phyloP scores from a whole-genome alignment of 1,140 invertebrate species.

The Spodoptera frugiperda region DNA sequence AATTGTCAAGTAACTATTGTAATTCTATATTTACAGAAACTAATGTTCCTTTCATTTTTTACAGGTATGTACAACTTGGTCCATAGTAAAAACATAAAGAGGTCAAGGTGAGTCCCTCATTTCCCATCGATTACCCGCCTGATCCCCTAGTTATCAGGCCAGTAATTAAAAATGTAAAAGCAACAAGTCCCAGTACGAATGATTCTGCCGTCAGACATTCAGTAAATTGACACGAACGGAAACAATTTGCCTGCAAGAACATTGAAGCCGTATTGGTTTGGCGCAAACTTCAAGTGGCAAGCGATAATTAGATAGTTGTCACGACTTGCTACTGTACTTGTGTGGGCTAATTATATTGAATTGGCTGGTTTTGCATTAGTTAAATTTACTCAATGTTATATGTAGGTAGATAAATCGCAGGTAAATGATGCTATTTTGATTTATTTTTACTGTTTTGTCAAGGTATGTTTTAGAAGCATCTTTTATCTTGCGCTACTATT shows the following conservation, averaged over 20 bases:
- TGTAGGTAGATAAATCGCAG: too few relatives aligned
- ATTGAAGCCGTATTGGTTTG: constrained; percentile 44
- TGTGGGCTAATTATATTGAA: too few relatives aligned
- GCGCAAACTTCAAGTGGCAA: constrained; percentile 39
- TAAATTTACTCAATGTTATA: too few relatives aligned
- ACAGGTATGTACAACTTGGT: constrained; percentile 38
- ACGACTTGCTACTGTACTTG: neutral
- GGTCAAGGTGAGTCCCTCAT: constrained; percentile 2
- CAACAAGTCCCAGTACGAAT: constrained; percentile 41
- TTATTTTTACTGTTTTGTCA: too few relatives aligned
- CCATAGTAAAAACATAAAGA: too few relatives aligned
- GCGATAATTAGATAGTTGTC: neutral
- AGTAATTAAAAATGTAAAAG: constrained; percentile 39
- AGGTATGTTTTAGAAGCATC: too few relatives aligned
- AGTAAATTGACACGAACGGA: constrained; percentile 75
- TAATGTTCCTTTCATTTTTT: constrained; percentile 2
- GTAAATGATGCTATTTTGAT: too few relatives aligned
- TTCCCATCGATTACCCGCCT: neutral
- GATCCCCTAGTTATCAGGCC: neutral
- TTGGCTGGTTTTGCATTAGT: neutral
- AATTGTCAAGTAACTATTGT: too few relatives aligned
- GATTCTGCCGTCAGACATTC: constrained; percentile 66
- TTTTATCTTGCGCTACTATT: too few relatives aligned
- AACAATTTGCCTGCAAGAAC: constrained; percentile 72
- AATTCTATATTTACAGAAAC: neutral